Conservation (phyloP, 2,797 vertebrate genomes). For the Anolis apletophallus region DNA sequence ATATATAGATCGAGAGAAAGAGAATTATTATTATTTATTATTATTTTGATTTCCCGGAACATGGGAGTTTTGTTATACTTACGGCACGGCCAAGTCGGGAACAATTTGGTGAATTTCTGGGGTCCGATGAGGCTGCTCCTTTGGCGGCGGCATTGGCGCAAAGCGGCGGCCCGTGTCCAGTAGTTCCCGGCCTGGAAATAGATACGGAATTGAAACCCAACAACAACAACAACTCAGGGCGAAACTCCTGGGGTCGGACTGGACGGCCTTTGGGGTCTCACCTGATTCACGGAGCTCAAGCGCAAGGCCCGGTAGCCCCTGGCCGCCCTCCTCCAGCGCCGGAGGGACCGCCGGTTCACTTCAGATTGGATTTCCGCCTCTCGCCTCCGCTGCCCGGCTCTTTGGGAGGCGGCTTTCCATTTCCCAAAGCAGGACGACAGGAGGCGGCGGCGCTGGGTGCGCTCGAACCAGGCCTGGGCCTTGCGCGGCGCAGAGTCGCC, state of each 20-base stretch:
- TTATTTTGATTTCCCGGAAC: too few relatives aligned
- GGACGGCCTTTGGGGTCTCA: constrained; percentile 27
- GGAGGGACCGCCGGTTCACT: accelerated
- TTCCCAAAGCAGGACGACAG: constrained; percentile 48
- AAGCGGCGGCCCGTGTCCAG: constrained; percentile 65
- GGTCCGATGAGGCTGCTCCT: constrained; percentile 19
- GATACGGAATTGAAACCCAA: too few relatives aligned
- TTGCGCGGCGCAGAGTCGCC: not conserved
- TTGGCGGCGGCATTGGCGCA: constrained; percentile 37
- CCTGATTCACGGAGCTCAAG: constrained; percentile 15
- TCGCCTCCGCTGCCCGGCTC: not conserved
- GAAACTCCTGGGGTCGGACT: too few relatives aligned
- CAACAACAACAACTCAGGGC: too few relatives aligned
- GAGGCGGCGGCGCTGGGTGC: not conserved
- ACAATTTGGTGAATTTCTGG: constrained; percentile 47
- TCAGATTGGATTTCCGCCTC: not conserved
- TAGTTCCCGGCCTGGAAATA: constrained; percentile 59
- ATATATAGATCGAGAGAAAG: too few relatives aligned
- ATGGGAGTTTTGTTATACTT: constrained; percentile 46
- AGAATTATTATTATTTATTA: too few relatives aligned
- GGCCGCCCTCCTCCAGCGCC: constrained; percentile 63
- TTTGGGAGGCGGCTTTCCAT: constrained; percentile 50
- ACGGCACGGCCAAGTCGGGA: constrained; percentile 50
- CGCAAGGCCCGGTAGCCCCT: constrained; percentile 58
- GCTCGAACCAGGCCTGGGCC: constrained; percentile 24